phyloP scores from a whole-genome alignment of 2,888 invertebrate genomes.

The Trichopoda pennipes region DNA sequence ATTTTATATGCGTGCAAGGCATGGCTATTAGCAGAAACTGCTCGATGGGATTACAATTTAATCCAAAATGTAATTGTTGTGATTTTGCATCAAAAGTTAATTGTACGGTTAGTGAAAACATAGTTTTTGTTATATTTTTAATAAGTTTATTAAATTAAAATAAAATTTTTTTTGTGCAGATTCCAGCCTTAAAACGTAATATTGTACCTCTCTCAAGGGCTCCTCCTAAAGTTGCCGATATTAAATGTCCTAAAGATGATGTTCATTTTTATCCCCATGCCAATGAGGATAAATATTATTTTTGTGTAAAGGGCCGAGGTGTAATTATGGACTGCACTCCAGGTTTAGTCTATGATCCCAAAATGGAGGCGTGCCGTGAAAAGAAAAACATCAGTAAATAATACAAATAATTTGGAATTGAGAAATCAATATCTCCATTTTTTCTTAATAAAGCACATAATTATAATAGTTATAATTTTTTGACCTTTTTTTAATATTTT shows the following conservation, averaged over 20 bases:
- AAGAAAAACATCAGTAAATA: conserved; percentile 68
- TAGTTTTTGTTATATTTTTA: no score
- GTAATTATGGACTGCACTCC: no score
- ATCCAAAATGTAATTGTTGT: conserved; percentile 72
- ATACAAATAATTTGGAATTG: neutral
- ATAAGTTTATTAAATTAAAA: neutral
- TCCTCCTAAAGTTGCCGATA: conserved; percentile 76
- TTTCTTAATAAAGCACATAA: no score
- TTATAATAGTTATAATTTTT: no score
- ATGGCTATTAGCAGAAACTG: conserved; percentile 72
- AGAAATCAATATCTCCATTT: neutral
- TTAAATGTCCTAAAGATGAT: conserved; percentile 75
- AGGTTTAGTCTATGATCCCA: no score
- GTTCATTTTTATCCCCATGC: conserved; percentile 74
- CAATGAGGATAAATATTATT: conserved; percentile 74
- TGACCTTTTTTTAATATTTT: no score
- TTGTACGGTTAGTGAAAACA: conserved; percentile 73
- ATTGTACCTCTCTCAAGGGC: conserved; percentile 73
- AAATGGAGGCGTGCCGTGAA: conserved; percentile 74
- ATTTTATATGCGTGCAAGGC: conserved; percentile 77
- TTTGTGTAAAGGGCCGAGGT: no score
- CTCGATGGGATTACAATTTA: conserved; percentile 74
- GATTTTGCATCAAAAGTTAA: conserved; percentile 74
- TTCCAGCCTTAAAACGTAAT: conserved; percentile 73
- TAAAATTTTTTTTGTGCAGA: conserved; percentile 70